These are phyloP conservation scores for Leptoteleia sp. DNA, from an alignment of 1,140 invertebrate species.

Conservation along the genomic window DNA sequence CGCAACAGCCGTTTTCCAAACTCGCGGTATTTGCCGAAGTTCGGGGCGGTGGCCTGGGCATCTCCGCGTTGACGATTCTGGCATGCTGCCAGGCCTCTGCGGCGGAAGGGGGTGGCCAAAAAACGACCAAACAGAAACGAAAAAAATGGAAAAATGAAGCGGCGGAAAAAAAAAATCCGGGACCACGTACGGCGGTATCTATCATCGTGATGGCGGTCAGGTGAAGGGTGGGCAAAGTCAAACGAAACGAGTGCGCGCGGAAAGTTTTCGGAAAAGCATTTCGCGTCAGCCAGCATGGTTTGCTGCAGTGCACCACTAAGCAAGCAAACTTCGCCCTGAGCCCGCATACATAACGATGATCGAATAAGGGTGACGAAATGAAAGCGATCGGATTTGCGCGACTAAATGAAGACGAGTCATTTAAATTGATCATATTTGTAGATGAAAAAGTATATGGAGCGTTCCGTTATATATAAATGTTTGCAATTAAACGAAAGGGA, in stretches of 20 bases:
- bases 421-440: too few species aligned
- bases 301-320: too few species aligned
- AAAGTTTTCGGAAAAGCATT: slow-evolving; percentile 50
- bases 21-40: slow-evolving; percentile 67
- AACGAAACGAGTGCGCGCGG: slow-evolving; percentile 31
- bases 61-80: slow-evolving; percentile 70
- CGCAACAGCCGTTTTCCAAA: slow-evolving; percentile 59
- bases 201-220: slow-evolving; percentile 71
- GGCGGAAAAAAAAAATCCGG: slow-evolving; percentile 17
- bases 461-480: too few species aligned
- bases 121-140: slow-evolving; percentile 34
- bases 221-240: slow-evolving; percentile 36
- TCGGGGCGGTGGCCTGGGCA: slow-evolving; percentile 67
- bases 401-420: too few species aligned
- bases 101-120: slow-evolving; percentile 41
- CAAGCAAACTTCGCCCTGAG: too few species aligned
- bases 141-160: slow-evolving; percentile 62
- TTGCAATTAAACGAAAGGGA: too few species aligned
- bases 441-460: too few species aligned
- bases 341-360: too few species aligned
- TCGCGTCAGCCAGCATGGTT: neutral
- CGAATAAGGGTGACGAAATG: too few species aligned
- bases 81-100: slow-evolving; percentile 68
- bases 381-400: too few species aligned
- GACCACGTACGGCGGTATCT: slow-evolving; percentile 52